Base-by-base conservation (phyloP, 2,113 vertebrate species). In the Lasiurus borealis region DNA sequence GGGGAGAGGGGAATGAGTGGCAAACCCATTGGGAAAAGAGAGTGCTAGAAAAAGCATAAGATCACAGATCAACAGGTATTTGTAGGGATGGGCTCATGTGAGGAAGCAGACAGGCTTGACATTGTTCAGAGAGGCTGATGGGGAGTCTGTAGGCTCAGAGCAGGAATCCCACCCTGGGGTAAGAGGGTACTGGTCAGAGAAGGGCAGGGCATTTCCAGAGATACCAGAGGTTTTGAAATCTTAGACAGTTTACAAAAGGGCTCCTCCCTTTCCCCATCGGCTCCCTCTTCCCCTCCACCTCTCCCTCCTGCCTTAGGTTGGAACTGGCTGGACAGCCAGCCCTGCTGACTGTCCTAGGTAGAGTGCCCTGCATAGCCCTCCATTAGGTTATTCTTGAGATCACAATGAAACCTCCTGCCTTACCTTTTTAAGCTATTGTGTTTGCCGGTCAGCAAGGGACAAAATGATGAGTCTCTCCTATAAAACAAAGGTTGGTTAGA, bases 241-340 rank as follows among this genome's bases (percentile, higher is more conserved):
- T 15, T 36, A 23, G 57, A 4, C 9, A 4, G 16, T 71, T 62
- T 36, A 40, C 29, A 64, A 69, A 68, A 29, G 46, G 44, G 2
- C 18, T 6, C 50, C 68, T 44, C 16, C 23, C 6, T 31, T 3
- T 15, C 10, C 12, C 4, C 29, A 1, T 8, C 3, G 1, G 54
- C 19, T 5, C 36, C 50, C 2, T 6, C 36, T 7, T 2, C 3
- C 29, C 36, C 0, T 10, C 3, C 48, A 0, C 6, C 3, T 9
- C 50, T 10, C 31, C 8, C 8, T 46, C 46, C 66, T 19, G 4
- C 68, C 57, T 72, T 23, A 50, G 52, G n/a, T 72, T n/a, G 48
- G 48, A 29, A 36, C 54, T 72, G 44, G 77, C 77, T 19, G 8
- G 64, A 29, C 19, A 73, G 25, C 27, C 0, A 2, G 13, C 40